Conservation (phyloP, 2,113 vertebrate species). For the Micronycteris hirsuta region DNA sequence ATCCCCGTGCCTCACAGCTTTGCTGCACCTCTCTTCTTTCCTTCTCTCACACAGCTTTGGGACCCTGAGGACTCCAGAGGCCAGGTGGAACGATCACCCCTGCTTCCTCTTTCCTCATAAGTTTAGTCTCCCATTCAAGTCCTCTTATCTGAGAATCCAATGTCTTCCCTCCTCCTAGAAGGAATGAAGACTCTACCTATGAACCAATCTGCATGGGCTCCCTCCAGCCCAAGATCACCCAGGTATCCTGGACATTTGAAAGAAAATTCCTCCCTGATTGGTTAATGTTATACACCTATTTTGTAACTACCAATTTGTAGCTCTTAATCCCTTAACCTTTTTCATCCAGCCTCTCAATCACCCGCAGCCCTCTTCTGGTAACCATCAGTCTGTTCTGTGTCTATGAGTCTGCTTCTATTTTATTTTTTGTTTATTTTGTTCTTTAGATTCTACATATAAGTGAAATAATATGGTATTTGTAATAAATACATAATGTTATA, state of each 20-base stretch:
- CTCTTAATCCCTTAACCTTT: no score
- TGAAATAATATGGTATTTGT: no score
- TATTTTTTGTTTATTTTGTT: no score
- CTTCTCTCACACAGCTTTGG: background rate
- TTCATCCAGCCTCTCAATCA: no score
- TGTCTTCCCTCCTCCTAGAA: background rate
- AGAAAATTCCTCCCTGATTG: background rate
- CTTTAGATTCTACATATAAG: no score
- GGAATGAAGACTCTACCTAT: background rate
- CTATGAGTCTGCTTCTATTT: no score
- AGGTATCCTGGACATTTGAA: background rate
- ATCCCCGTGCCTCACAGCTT: background rate
- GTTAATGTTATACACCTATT: background rate
- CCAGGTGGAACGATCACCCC: background rate
- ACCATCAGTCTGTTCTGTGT: no score
- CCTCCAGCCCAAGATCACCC: background rate
- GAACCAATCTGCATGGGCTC: background rate
- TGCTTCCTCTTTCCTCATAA: background rate
- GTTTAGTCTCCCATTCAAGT: background rate
- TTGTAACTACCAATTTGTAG: no score
- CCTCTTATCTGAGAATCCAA: background rate
- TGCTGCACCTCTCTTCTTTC: background rate
- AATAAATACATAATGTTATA: no score
- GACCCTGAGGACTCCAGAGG: background rate
- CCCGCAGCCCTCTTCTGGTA: no score